These are phyloP conservation scores for Chymomyza caudatula DNA, from an alignment of 2,888 invertebrate species.

Conservation along the genomic window DNA sequence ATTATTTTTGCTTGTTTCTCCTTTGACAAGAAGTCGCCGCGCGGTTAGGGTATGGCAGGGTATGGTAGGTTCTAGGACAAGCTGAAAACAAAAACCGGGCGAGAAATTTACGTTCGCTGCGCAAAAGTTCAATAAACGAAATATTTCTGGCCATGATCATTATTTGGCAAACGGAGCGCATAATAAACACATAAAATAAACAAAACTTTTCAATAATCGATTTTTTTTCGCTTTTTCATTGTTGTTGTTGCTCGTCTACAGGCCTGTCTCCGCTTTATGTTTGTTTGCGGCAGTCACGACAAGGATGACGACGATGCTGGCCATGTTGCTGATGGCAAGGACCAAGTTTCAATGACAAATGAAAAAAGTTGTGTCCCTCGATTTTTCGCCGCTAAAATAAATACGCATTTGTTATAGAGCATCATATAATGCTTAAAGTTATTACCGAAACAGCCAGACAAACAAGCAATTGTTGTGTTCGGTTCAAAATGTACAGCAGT, in stretches of 20 bases:
- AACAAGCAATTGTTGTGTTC: not conserved
- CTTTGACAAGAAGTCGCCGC: conserved; percentile 66
- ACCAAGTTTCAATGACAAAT: conserved; percentile 73
- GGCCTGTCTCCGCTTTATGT: conserved; percentile 62
- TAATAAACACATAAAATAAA: conserved; percentile 75
- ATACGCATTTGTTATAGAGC: conserved; percentile 63
- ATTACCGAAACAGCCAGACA: not conserved
- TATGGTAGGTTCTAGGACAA: not conserved
- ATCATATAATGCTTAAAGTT: not conserved
- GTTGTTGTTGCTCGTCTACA: conserved; percentile 14
- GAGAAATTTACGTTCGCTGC: conserved; percentile 68
- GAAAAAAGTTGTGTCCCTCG: conserved; percentile 54
- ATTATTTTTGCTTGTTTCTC: conserved; percentile 71
- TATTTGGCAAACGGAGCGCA: conserved; percentile 77
- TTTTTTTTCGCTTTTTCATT: conserved; percentile 57
- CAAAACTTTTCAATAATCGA: conserved; percentile 74
- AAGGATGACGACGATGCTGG: conserved; percentile 5
- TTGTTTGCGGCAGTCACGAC: conserved; percentile 56
- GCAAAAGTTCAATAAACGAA: conserved; percentile 76
- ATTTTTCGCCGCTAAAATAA: conserved; percentile 52
- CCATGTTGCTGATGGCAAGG: conserved; percentile 33
- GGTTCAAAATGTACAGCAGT: not conserved
- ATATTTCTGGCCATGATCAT: conserved; percentile 75
- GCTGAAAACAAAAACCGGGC: conserved; percentile 8
- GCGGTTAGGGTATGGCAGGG: conserved; percentile 27